Percentiles rank a stretch among this genome's conserved stretches.
phyloP scores from a whole-genome alignment of 2,888 invertebrate species.

The Epiperipatus broadwayi region DNA sequence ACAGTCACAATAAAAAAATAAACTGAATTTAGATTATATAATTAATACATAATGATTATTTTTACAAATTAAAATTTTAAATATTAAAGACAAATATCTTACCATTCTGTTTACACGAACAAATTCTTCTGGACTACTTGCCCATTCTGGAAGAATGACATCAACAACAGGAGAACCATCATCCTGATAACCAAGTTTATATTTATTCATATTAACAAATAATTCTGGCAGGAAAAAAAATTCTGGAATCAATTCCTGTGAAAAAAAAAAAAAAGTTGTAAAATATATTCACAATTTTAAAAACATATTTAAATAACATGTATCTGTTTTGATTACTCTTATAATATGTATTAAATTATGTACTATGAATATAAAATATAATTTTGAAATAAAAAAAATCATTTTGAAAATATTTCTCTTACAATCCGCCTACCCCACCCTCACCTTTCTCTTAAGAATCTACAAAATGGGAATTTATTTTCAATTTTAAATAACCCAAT shows the following conservation, averaged over 20 bases:
- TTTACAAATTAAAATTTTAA: background rate
- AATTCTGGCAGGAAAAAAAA: constrained; percentile 98
- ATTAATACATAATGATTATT: background rate
- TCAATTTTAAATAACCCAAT: too few relatives aligned
- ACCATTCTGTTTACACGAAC: constrained; percentile 90
- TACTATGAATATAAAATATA: too few relatives aligned
- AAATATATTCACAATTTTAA: constrained; percentile 6
- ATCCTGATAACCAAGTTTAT: constrained; percentile 69
- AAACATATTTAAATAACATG: too few relatives aligned
- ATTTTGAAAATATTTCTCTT: too few relatives aligned
- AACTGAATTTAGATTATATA: background rate
- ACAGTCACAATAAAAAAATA: background rate
- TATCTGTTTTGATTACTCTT: background rate
- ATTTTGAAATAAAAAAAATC: too few relatives aligned
- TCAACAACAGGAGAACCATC: constrained; percentile 56
- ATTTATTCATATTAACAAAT: constrained; percentile 71
- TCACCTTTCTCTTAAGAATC: too few relatives aligned
- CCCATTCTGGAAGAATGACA: constrained; percentile 90
- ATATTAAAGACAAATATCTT: constrained; percentile 16
- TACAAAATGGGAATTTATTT: too few relatives aligned
- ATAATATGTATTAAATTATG: background rate
- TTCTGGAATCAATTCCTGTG: constrained; percentile 86
- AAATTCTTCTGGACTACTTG: constrained; percentile 90
- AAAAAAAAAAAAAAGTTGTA: constrained; percentile 15
- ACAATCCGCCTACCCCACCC: too few relatives aligned